Conservation (phyloP, 2,113 vertebrate species). For the Propithecus coquereli region DNA sequence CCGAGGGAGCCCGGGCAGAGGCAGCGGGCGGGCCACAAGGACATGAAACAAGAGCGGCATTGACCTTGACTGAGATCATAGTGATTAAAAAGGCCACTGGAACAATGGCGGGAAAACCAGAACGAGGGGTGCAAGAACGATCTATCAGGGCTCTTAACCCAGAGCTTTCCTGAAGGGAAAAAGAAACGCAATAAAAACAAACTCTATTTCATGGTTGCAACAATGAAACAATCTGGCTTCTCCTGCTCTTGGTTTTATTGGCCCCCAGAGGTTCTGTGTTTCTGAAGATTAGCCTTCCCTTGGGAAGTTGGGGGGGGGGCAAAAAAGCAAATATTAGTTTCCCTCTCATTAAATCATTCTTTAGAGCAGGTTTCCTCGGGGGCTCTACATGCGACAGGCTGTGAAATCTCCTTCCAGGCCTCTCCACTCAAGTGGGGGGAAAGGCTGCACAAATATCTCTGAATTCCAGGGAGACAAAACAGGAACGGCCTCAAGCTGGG, state of each 20-base stretch:
- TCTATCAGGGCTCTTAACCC: slow-evolving; percentile 79
- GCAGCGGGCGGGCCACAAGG: not conserved
- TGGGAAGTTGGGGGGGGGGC: slow-evolving; percentile 74
- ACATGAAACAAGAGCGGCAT: slow-evolving; percentile 71
- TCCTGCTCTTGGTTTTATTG: slow-evolving; percentile 77
- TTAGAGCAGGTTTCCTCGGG: slow-evolving; percentile 70
- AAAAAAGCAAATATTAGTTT: slow-evolving; percentile 70
- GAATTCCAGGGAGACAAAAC: slow-evolving; percentile 80
- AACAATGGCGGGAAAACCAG: slow-evolving; percentile 88
- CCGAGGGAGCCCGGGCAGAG: not conserved
- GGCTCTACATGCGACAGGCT: not conserved
- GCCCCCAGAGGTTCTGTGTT: slow-evolving; percentile 81
- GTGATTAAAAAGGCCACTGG: slow-evolving; percentile 79
- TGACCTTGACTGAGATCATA: slow-evolving; percentile 72
- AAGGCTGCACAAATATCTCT: slow-evolving; percentile 64
- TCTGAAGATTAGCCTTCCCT: slow-evolving; percentile 84
- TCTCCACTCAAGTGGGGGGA: slow-evolving; percentile 56
- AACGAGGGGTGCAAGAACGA: slow-evolving; percentile 80
- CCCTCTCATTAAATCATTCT: slow-evolving; percentile 78
- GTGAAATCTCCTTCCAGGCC: not conserved
- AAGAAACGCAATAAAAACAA: slow-evolving; percentile 84
- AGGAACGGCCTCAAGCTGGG: slow-evolving; percentile 80
- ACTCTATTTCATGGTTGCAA: slow-evolving; percentile 74
- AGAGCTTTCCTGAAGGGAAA: slow-evolving; percentile 87
- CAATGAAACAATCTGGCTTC: slow-evolving; percentile 81